A percentile compares a stretch with the other conserved stretches of the same genome.
Evolutionary conservation across 30 jellyfish, hydroid and myxozoan species (phyloP).

Genomic region (Hydractinia symbiolongicarpus): DNA sequence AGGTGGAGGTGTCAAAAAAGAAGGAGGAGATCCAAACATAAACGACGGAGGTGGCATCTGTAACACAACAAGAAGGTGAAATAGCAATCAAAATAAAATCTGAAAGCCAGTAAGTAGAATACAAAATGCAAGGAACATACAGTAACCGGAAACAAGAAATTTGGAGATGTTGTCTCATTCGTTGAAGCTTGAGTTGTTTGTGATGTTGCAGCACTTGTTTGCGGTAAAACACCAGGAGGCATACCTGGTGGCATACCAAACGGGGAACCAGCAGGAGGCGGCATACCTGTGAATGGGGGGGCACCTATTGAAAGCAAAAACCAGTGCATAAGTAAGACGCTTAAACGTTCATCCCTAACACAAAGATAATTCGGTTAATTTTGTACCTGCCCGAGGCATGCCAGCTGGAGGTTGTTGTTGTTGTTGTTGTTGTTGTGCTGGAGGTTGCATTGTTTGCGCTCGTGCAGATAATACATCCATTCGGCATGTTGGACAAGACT

Average conservation of each 20-base stretch:
- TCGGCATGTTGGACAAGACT: slow-evolving; percentile 99
- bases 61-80: no score
- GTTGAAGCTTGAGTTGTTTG: no score
- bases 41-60: no score
- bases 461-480: slow-evolving; percentile 74
- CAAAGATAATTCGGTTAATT: no score
- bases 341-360: no score
- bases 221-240: background rate
- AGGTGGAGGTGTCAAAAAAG: slow-evolving; percentile 47
- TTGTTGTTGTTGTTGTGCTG: slow-evolving; percentile 57
- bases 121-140: slow-evolving; percentile 1
- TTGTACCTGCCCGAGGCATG: background rate
- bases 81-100: background rate
- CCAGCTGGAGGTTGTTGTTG: slow-evolving; percentile 55
- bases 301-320: no score
- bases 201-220: no score
- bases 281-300: background rate
- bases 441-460: slow-evolving; percentile 1
- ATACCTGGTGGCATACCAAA: slow-evolving; percentile 5
- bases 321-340: no score
- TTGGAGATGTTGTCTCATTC: background rate
- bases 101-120: background rate
- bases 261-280: background rate
- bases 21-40: slow-evolving; percentile 22
- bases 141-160: background rate